Conservation (phyloP, 2,797 vertebrate genomes). For the Pelodytes ibericus region DNA sequence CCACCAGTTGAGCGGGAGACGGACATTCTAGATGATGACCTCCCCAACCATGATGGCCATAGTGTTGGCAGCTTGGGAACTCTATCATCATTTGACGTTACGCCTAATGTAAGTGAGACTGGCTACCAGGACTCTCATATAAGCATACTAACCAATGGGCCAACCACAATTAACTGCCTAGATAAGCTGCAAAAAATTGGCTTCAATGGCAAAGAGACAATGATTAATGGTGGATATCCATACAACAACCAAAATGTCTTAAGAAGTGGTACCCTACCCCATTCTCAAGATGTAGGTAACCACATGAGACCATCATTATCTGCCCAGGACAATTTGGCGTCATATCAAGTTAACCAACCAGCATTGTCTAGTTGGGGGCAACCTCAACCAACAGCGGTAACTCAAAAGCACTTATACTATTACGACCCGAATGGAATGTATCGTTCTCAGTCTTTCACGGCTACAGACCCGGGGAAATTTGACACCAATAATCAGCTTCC, state of each 20-base stretch:
- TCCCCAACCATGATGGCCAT: conserved; percentile 89
- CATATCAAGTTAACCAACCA: conserved; percentile 66
- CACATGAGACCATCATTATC: conserved; percentile 59
- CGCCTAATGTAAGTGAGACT: conserved; percentile 68
- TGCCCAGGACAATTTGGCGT: conserved; percentile 31
- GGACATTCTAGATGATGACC: conserved; percentile 94
- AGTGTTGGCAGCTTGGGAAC: conserved; percentile 93
- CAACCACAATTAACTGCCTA: conserved; percentile 62
- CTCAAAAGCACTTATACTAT: conserved; percentile 69
- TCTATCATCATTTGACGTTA: conserved; percentile 88
- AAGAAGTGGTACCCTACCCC: conserved; percentile 52
- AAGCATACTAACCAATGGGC: conserved; percentile 72
- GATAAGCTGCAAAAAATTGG: conserved; percentile 69
- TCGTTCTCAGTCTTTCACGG: conserved; percentile 87
- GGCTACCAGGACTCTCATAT: conserved; percentile 69
- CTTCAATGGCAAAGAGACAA: conserved; percentile 55
- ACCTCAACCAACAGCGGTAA: conserved; percentile 58
- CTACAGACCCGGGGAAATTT: conserved; percentile 58
- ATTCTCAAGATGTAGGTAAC: conserved; percentile 59
- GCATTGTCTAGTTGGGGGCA: conserved; percentile 69
- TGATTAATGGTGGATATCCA: conserved; percentile 71
- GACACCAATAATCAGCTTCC: conserved; percentile 75
- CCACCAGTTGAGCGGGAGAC: conserved; percentile 88
- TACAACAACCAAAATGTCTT: conserved; percentile 69
- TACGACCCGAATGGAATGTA: conserved; percentile 77